These are phyloP conservation scores for Lepisosteus oculatus DNA, from an alignment of 2,113 vertebrate species.

Conservation along the genomic window DNA sequence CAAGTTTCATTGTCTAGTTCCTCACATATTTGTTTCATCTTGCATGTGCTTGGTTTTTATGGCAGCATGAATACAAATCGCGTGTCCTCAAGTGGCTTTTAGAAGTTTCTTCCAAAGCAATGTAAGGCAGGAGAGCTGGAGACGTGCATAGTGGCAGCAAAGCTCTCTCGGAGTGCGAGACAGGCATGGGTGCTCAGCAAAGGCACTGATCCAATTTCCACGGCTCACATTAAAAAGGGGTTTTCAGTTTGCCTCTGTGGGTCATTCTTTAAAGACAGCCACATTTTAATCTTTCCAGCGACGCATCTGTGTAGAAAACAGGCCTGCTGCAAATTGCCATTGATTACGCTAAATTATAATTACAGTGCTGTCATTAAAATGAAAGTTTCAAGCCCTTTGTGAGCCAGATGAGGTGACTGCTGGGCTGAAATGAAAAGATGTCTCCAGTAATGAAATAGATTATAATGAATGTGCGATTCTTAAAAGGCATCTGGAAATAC, in stretches of 20 bases:
- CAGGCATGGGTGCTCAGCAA: not conserved
- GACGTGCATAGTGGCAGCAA: not conserved
- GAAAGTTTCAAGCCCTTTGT: not conserved
- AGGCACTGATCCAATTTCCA: constrained; percentile 1
- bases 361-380: constrained; percentile 12
- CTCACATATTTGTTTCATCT: no score
- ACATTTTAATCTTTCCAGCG: not conserved
- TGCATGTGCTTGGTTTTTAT: no score
- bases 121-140: not conserved
- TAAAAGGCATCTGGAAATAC: constrained; percentile 11
- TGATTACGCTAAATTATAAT: constrained; percentile 18
- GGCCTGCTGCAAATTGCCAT: constrained; percentile 3
- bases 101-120: not conserved
- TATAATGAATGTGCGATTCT: constrained; percentile 2
- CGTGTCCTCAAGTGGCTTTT: no score
- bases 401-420: not conserved
- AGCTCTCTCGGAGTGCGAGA: not conserved
- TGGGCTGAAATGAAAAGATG: not conserved
- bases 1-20: no score
- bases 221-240: not conserved
- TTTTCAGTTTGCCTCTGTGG: not conserved
- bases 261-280: constrained; percentile 7
- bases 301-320: not conserved
- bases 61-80: no score
- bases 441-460: constrained; percentile 5